phyloP scores from a whole-genome alignment of 2,797 vertebrate species.

The Pangasius djambal region DNA sequence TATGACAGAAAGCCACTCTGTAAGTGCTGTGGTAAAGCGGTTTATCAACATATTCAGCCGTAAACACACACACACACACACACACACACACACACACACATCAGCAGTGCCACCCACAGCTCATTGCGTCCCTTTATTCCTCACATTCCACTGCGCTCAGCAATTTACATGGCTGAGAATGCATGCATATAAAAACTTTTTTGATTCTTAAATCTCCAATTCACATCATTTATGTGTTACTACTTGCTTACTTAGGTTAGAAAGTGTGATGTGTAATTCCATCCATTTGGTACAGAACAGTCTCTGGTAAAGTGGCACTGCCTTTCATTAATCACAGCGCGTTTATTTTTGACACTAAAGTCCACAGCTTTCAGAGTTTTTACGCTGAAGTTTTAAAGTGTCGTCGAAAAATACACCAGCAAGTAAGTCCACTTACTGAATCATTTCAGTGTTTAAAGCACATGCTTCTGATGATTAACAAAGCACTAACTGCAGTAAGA shows the following conservation, averaged over 20 bases:
- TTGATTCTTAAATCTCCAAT: background rate
- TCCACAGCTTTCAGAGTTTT: background rate
- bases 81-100: constrained; percentile 68
- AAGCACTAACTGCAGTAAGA: background rate
- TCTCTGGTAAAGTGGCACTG: background rate
- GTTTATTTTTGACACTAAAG: background rate
- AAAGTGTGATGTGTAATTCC: background rate
- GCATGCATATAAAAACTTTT: background rate
- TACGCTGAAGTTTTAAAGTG: background rate
- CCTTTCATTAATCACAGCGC: background rate
- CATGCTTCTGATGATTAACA: background rate
- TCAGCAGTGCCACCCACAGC: constrained; percentile 54
- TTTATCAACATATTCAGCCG: constrained; percentile 81
- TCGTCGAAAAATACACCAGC: background rate
- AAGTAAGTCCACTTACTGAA: constrained; percentile 17
- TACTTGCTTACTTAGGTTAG: background rate
- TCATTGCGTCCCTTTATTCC: constrained; percentile 38
- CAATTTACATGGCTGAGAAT: constrained; percentile 17
- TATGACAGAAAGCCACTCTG: constrained; percentile 72
- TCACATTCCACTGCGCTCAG: constrained; percentile 26
- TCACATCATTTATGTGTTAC: background rate
- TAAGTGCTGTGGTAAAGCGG: constrained; percentile 80
- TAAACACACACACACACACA: constrained; percentile 70
- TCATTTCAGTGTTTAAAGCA: background rate
- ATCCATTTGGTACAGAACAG: too few relatives aligned